Percentiles rank a stretch among this genome's conserved stretches.
These are phyloP conservation scores for Saccostrea echinata DNA, from an alignment of 1,140 invertebrate species.

Conservation along the genomic window DNA sequence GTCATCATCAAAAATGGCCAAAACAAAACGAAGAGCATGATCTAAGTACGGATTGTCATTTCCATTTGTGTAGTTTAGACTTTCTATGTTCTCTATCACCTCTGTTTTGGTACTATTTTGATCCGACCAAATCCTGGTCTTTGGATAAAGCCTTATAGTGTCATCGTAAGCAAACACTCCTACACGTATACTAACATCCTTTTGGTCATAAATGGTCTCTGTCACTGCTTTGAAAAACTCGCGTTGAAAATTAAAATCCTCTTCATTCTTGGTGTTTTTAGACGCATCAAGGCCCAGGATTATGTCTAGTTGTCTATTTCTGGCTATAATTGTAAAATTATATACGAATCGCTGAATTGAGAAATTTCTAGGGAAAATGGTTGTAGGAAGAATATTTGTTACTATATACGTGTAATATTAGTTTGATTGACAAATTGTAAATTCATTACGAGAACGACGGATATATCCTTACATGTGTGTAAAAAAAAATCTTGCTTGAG, in stretches of 20 bases:
- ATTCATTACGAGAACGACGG: too few species aligned
- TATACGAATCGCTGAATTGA: too few species aligned
- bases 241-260: neutral
- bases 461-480: too few species aligned
- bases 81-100: neutral
- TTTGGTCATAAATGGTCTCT: neutral
- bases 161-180: conserved; percentile 17
- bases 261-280: neutral
- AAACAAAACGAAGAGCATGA: neutral
- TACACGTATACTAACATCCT: neutral
- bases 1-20: conserved; percentile 1
- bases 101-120: neutral
- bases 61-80: neutral
- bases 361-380: too few species aligned
- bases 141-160: neutral
- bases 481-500: too few species aligned
- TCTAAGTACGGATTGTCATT: neutral
- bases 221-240: neutral
- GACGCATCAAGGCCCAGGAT: conserved; percentile 8
- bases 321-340: neutral
- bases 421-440: too few species aligned
- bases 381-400: too few species aligned
- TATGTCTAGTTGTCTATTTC: neutral
- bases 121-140: neutral
- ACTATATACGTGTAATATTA: too few species aligned